These are phyloP conservation scores for Cyaniris semiargus DNA, from an alignment of 2,888 invertebrate species.

Conservation along the genomic window DNA sequence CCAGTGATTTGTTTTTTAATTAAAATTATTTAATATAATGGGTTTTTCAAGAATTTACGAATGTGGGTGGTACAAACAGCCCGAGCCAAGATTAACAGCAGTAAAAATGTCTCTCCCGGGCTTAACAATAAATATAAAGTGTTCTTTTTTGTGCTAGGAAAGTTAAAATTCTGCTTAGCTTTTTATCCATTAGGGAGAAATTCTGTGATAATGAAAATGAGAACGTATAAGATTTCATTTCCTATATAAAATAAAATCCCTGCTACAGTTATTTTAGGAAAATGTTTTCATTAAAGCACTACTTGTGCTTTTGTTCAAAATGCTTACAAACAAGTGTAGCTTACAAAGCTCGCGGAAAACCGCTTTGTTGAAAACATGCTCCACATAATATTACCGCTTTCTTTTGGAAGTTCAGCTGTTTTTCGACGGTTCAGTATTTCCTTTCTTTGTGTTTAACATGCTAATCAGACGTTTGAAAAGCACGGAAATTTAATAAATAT, in stretches of 20 bases:
- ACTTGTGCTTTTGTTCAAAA: background rate
- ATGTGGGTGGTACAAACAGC: constrained; percentile 7
- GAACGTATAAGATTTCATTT: too few species aligned
- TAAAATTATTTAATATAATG: background rate
- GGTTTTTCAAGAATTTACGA: constrained; percentile 1
- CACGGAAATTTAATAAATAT: background rate
- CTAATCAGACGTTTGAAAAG: background rate
- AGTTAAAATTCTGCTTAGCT: constrained; percentile 2
- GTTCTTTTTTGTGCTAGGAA: background rate
- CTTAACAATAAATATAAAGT: constrained; percentile 8
- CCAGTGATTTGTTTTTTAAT: constrained; percentile 14
- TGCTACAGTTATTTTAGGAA: background rate
- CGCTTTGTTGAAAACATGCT: background rate
- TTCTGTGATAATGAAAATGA: background rate
- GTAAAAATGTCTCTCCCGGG: constrained; percentile 14
- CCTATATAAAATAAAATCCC: background rate
- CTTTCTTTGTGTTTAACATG: background rate
- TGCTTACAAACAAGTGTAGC: background rate
- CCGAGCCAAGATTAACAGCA: constrained; percentile 12
- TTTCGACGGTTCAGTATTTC: background rate
- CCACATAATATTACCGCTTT: background rate
- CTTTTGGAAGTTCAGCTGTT: background rate
- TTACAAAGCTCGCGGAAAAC: constrained; percentile 1
- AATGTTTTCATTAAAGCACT: background rate
- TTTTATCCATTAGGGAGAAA: background rate